Evolutionary conservation across 2,113 vertebrate species (phyloP).

Genomic region (Diphyllodes magnificus): DNA sequence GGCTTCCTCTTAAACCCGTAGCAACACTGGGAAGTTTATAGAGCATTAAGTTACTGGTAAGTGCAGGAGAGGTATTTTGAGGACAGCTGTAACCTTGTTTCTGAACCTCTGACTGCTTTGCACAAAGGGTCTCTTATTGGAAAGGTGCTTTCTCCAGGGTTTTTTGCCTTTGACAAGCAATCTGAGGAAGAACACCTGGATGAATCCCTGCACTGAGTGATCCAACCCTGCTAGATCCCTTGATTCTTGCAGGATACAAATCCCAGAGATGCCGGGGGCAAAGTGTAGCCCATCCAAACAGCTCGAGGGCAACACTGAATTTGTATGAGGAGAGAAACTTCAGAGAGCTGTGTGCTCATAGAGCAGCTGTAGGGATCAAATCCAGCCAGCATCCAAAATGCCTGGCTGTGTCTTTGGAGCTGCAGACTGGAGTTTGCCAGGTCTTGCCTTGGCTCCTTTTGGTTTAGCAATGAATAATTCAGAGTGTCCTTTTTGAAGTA

Average conservation of each 20-base stretch:
- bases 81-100: not conserved
- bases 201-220: not conserved
- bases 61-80: not conserved
- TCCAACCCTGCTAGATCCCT: rapidly evolving
- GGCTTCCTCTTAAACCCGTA: not conserved
- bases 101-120: not conserved
- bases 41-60: not conserved
- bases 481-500: not conserved
- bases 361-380: not conserved
- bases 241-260: not conserved
- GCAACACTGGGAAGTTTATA: not conserved
- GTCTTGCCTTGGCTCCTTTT: not conserved
- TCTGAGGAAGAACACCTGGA: not conserved
- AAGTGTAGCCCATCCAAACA: not conserved
- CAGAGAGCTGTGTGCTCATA: not conserved
- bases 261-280: not conserved
- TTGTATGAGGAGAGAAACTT: not conserved
- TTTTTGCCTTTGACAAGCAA: not conserved
- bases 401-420: not conserved
- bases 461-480: not conserved
- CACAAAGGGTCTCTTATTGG: not conserved
- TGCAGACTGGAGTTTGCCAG: not conserved
- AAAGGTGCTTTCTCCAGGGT: rapidly evolving
- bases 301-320: not conserved
- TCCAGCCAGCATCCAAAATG: not conserved